A percentile compares a stretch with the other conserved stretches of the same genome.
phyloP scores from a whole-genome alignment of 1,140 invertebrate species.

The Coptotermes formosanus region DNA sequence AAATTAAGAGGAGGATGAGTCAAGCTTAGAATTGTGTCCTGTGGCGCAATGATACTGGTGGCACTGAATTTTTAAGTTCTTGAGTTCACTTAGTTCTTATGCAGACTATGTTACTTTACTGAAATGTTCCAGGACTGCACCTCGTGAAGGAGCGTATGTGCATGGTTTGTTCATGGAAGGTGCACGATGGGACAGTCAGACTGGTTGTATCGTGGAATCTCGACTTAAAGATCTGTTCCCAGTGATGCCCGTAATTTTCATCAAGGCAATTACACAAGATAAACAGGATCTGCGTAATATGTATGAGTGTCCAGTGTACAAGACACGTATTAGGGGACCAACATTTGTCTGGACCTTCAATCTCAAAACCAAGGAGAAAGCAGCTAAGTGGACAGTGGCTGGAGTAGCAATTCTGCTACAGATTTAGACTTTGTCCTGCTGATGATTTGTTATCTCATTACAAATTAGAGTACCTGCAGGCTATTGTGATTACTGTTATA shows the following conservation, averaged over 20 bases:
- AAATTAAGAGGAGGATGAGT: too few relatives aligned
- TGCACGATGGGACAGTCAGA: conserved; percentile 81
- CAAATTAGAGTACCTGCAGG: too few relatives aligned
- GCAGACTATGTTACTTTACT: neutral
- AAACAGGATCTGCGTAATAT: conserved; percentile 83
- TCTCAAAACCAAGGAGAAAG: conserved; percentile 83
- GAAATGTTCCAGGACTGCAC: conserved; percentile 58
- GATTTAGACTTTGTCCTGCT: conserved; percentile 38
- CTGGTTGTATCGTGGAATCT: conserved; percentile 77
- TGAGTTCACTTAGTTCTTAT: too few relatives aligned
- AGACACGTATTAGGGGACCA: conserved; percentile 80
- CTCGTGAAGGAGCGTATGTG: conserved; percentile 88
- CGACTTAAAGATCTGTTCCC: conserved; percentile 87
- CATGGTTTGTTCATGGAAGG: conserved; percentile 92
- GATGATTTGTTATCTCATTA: too few relatives aligned
- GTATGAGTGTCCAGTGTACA: conserved; percentile 93
- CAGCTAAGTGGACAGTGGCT: conserved; percentile 88
- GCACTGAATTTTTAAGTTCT: too few relatives aligned
- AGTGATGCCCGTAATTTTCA: conserved; percentile 87
- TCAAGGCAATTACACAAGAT: conserved; percentile 77
- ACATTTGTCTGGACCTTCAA: conserved; percentile 97
- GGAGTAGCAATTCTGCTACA: conserved; percentile 85
- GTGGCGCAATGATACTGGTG: too few relatives aligned
- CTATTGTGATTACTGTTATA: too few relatives aligned
- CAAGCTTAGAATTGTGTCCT: too few relatives aligned